Evolutionary conservation across 2,113 vertebrate genomes (phyloP).

Genomic region (Xerus inauris): DNA sequence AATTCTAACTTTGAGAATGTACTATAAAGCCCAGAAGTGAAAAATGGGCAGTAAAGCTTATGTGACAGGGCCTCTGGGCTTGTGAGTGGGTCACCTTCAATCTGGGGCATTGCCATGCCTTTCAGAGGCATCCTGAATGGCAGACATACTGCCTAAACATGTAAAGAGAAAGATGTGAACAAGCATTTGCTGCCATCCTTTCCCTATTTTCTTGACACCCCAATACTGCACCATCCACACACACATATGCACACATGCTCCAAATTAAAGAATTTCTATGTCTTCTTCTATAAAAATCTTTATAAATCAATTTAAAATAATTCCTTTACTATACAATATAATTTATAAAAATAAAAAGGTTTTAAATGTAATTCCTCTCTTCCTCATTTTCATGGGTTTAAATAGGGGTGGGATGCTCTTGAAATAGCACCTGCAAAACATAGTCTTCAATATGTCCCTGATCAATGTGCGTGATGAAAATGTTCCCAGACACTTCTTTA

Average conservation of each 20-base stretch:
- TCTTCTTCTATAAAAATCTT: background rate
- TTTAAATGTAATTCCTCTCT: background rate
- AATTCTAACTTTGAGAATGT: conserved; percentile 15
- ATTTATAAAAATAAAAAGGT: background rate
- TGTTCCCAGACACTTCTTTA: background rate
- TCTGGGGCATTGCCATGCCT: no score
- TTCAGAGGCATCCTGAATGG: background rate
- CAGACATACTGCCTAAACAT: background rate
- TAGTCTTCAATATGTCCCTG: background rate
- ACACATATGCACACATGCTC: background rate
- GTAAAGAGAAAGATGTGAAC: background rate
- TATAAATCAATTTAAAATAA: background rate
- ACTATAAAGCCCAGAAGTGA: background rate
- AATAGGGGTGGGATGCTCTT: background rate
- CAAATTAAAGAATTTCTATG: background rate
- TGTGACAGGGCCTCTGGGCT: background rate
- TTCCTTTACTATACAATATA: background rate
- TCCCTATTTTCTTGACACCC: background rate
- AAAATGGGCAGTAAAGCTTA: background rate
- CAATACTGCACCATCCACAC: accelerated
- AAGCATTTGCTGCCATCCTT: background rate
- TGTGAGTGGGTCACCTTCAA: accelerated
- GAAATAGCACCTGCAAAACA: background rate
- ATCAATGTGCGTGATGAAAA: background rate
- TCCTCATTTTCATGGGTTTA: background rate